Conservation (phyloP, 2,797 vertebrate species). For the Mallotus villosus region DNA sequence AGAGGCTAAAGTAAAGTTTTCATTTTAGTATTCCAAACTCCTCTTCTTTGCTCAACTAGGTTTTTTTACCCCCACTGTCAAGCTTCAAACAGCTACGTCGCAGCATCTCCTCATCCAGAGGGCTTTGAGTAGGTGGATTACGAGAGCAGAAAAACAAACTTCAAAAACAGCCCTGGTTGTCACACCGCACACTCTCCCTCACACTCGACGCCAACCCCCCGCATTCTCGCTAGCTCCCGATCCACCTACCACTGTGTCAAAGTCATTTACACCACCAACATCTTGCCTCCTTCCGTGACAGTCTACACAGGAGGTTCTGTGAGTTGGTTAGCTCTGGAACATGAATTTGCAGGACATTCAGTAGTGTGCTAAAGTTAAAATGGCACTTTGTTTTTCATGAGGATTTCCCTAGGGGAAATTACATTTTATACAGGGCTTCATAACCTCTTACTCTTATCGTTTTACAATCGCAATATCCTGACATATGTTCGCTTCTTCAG, state of each 20-base stretch:
- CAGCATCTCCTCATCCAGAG: slow-evolving; percentile 42
- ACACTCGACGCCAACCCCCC: too few species aligned
- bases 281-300: slow-evolving; percentile 13
- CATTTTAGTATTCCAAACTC: slow-evolving; percentile 33
- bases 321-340: neutral
- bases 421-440: too few species aligned
- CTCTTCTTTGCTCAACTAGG: slow-evolving; percentile 20
- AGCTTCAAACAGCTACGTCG: slow-evolving; percentile 49
- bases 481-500: neutral
- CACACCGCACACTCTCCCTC: slow-evolving; percentile 35
- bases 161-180: slow-evolving; percentile 56
- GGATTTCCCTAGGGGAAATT: too few species aligned
- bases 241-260: slow-evolving; percentile 42
- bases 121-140: slow-evolving; percentile 63
- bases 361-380: too few species aligned
- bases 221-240: too few species aligned
- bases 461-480: neutral
- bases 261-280: slow-evolving; percentile 44
- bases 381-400: too few species aligned
- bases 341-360: too few species aligned
- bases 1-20: slow-evolving; percentile 23
- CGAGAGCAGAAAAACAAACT: slow-evolving; percentile 63
- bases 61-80: slow-evolving; percentile 34
- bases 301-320: neutral
- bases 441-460: too few species aligned